Evolutionary conservation across 1,140 invertebrate species (phyloP).

Genomic region (Drosophila aff.): DNA sequence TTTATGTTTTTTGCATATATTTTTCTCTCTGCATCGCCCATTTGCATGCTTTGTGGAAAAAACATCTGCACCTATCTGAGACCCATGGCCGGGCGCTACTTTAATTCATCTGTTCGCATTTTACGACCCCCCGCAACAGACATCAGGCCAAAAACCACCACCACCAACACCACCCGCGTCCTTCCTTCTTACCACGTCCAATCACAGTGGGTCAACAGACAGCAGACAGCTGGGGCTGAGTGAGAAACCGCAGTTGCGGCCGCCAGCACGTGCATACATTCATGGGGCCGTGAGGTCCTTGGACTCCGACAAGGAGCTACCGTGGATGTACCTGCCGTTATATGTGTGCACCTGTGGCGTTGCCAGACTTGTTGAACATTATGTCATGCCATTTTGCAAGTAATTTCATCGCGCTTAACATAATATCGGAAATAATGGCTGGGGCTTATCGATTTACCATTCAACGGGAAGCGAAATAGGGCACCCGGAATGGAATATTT

Average conservation of each 20-base stretch:
- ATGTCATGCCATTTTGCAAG: constrained; percentile 37
- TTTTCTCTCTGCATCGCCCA: constrained; percentile 25
- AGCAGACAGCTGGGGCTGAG: constrained; percentile 53
- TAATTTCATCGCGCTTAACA: constrained; percentile 29
- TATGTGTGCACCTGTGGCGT: constrained; percentile 29
- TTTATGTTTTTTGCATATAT: background rate
- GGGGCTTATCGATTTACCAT: constrained; percentile 50
- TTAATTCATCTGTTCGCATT: constrained; percentile 70
- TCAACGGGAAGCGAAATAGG: constrained; percentile 20
- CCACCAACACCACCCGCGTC: constrained; percentile 9
- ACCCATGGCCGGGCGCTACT: constrained; percentile 40
- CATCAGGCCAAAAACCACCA: background rate
- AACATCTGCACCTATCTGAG: constrained; percentile 62
- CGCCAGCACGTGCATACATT: constrained; percentile 55
- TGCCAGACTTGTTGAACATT: constrained; percentile 57
- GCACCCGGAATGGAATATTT: constrained; percentile 33
- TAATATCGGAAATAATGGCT: constrained; percentile 32
- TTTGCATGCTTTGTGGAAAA: constrained; percentile 67
- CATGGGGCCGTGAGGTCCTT: constrained; percentile 51
- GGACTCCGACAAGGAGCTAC: constrained; percentile 36
- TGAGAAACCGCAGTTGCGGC: constrained; percentile 46
- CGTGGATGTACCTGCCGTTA: background rate
- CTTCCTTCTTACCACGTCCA: constrained; percentile 20
- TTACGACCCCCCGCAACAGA: constrained; percentile 46
- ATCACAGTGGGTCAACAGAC: constrained; percentile 57